Evolutionary conservation across 2,113 vertebrate genomes (phyloP), one percentile per base, ranked within the genome.

Genomic region (Ginglymostoma cirratum): DNA sequence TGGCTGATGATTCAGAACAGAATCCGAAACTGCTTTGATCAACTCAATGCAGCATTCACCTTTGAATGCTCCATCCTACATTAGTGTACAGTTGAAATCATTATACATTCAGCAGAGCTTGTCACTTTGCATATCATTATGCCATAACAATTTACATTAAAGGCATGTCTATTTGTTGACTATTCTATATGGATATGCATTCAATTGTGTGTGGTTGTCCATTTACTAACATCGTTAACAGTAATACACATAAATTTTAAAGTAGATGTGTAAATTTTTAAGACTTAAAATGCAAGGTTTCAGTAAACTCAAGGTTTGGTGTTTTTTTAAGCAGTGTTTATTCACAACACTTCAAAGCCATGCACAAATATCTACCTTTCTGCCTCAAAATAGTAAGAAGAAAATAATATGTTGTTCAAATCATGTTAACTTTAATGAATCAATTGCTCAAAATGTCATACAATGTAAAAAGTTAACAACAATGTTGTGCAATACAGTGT

Each of bases 381-480:
- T 86, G 38, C 72, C 69, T 23, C 94, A 10, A 95, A 70, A 3
- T 0, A 96, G 27, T 78, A 96, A 96, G 48, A 0, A 95, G 12
- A 96, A 2, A 3, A 96, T 80, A 48, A 0, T 48, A 12, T 3
- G 38, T 12, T 90, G 72, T 38, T 97, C 69, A 96, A 96, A 61
- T 21, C 12, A 89, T 96, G 96, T 89, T 95, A 96, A 66, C 1
- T 96, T 76, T 67, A 96, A 96, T 42, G 95, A 80, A 93, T 80
- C 61, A 95, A 94, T 96, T 96, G 30, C 6, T 96, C 67, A 19
- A 96, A 97, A 93, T 23, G 61, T 48, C 89, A 95, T n/a, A n/a
- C 2, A 0, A 96, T 95, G 14, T 96, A 94, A 17, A 95, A 21
- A 96, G 66, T 5, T 85, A 96, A 87, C 3, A 19, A 97, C 7